These are phyloP conservation scores for Melitaea cinxia DNA, from an alignment of 1,140 invertebrate species.

Conservation along the genomic window DNA sequence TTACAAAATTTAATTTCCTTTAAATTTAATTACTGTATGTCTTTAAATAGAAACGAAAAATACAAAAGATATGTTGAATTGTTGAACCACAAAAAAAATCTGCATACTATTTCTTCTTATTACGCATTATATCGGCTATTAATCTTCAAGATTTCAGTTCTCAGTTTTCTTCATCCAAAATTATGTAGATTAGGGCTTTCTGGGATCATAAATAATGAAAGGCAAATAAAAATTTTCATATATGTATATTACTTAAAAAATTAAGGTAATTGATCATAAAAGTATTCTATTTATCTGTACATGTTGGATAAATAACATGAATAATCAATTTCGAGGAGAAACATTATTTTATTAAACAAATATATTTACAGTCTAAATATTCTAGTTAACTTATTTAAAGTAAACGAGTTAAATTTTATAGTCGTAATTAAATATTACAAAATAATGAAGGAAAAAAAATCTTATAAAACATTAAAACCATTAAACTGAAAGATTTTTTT, in stretches of 20 bases:
- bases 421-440: constrained; percentile 1
- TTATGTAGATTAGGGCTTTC: too few relatives aligned
- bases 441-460: not conserved
- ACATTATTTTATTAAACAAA: constrained; percentile 49
- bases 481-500: not conserved
- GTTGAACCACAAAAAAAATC: too few relatives aligned
- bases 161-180: too few relatives aligned
- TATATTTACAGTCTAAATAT: constrained; percentile 9
- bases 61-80: too few relatives aligned
- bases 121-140: too few relatives aligned
- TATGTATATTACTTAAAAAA: constrained; percentile 76
- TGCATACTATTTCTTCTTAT: too few relatives aligned
- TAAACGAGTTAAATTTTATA: not conserved
- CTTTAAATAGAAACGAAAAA: too few relatives aligned
- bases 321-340: constrained; percentile 62
- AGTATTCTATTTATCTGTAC: constrained; percentile 75
- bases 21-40: too few relatives aligned
- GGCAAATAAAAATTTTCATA: constrained; percentile 64
- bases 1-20: too few relatives aligned
- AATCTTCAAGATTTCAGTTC: too few relatives aligned
- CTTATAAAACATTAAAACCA: not conserved
- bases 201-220: constrained; percentile 52
- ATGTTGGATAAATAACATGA: constrained; percentile 70
- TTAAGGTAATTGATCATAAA: constrained; percentile 67
- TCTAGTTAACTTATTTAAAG: not conserved